phyloP scores from a whole-genome alignment of 1,140 invertebrate genomes.

The Belonocnema kinseyi region DNA sequence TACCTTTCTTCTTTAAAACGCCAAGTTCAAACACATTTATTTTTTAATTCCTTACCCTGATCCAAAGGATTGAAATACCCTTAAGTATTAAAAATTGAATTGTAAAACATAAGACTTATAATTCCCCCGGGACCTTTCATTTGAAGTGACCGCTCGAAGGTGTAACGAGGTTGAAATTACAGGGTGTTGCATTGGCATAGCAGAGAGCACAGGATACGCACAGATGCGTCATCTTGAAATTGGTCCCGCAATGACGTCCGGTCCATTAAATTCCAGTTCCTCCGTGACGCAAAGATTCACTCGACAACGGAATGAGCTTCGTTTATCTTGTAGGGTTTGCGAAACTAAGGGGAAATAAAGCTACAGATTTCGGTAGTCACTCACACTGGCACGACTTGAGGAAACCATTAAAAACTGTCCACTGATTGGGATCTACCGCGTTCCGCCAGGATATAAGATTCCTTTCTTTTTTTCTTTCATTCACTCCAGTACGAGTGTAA shows the following conservation, averaged over 20 bases:
- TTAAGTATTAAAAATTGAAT: too few relatives aligned
- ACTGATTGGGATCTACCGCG: slow-evolving; percentile 48
- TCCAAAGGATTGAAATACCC: too few relatives aligned
- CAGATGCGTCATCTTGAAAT: slow-evolving; percentile 48
- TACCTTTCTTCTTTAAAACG: too few relatives aligned
- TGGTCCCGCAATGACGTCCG: slow-evolving; percentile 45
- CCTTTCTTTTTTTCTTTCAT: neutral
- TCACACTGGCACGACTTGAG: slow-evolving; percentile 33
- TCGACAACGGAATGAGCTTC: slow-evolving; percentile 31
- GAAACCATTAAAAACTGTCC: slow-evolving; percentile 55
- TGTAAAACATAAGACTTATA: too few relatives aligned
- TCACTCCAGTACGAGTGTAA: slow-evolving; percentile 1
- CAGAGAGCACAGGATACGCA: slow-evolving; percentile 43
- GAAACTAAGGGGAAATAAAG: slow-evolving; percentile 30
- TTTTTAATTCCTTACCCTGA: too few relatives aligned
- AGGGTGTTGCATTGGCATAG: neutral
- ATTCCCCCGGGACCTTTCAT: neutral
- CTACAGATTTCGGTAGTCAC: slow-evolving; percentile 35
- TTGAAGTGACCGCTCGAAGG: too few relatives aligned
- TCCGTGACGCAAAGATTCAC: slow-evolving; percentile 41
- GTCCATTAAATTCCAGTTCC: slow-evolving; percentile 51
- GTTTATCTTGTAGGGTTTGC: neutral
- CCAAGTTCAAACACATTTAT: too few relatives aligned
- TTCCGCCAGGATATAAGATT: slow-evolving; percentile 43
- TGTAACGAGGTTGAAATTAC: too few relatives aligned